Evolutionary conservation across 2,113 vertebrate genomes (phyloP).

Genomic region (Perccottus glenii): DNA sequence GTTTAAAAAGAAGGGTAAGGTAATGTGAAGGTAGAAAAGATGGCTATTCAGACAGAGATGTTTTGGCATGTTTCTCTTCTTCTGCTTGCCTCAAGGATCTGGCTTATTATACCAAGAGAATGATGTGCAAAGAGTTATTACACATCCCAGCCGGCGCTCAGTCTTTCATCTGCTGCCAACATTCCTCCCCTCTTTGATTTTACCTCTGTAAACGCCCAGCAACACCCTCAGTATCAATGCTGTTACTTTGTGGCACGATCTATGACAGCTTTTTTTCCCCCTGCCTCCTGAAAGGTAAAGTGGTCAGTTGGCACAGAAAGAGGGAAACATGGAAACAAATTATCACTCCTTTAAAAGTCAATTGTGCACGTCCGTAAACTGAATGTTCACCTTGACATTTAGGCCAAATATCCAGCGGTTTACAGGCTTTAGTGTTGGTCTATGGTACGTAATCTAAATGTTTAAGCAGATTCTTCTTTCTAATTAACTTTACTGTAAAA

Average conservation of each 20-base stretch:
- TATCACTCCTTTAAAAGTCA: slow-evolving; percentile 22
- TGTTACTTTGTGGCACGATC: slow-evolving; percentile 49
- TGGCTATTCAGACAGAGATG: slow-evolving; percentile 28
- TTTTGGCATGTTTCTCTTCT: slow-evolving; percentile 51
- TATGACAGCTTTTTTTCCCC: slow-evolving; percentile 12
- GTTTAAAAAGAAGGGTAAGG: not conserved
- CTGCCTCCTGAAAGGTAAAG: slow-evolving; percentile 8
- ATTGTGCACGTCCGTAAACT: slow-evolving; percentile 27
- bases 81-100: slow-evolving; percentile 48
- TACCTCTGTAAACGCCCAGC: slow-evolving; percentile 41
- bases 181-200: slow-evolving; percentile 62
- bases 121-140: slow-evolving; percentile 59
- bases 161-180: slow-evolving; percentile 72
- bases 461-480: not conserved
- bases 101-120: slow-evolving; percentile 55
- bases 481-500: not conserved
- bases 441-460: not conserved
- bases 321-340: slow-evolving; percentile 14
- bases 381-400: not conserved
- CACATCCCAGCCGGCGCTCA: slow-evolving; percentile 46
- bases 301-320: slow-evolving; percentile 1
- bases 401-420: not conserved
- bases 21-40: not conserved
- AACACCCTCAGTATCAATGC: slow-evolving; percentile 51
- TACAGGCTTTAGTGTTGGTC: not conserved